These are phyloP conservation scores for Tragelaphus strepsiceros DNA, from an alignment of 2,113 vertebrate genomes.

Conservation along the genomic window DNA sequence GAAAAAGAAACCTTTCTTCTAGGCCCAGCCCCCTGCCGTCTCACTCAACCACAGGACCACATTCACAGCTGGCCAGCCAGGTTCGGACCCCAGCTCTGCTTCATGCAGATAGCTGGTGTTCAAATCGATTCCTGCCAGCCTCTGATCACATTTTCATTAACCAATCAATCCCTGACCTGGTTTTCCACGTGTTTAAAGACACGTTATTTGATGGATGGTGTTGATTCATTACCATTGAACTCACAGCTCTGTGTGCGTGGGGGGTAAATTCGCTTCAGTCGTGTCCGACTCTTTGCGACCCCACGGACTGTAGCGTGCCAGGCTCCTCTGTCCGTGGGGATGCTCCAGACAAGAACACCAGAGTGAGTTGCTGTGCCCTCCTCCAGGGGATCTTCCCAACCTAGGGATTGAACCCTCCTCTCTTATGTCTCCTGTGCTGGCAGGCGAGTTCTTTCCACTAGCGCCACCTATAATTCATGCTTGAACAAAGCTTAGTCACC, in stretches of 20 bases:
- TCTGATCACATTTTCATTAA: not conserved
- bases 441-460: not conserved
- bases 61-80: not conserved
- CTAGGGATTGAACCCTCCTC: not conserved
- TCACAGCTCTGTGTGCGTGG: not conserved
- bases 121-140: not conserved
- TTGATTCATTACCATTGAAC: not conserved
- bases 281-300: not conserved
- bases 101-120: not conserved
- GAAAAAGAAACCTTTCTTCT: conserved; percentile 40
- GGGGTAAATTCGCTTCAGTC: not conserved
- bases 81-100: not conserved
- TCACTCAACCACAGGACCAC: conserved; percentile 29
- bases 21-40: not conserved
- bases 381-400: not conserved
- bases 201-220: not conserved
- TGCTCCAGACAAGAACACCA: not conserved
- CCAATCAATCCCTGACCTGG: not conserved
- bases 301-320: not conserved
- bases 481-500: not conserved
- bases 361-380: not conserved
- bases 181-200: not conserved
- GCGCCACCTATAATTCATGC: not conserved
- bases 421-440: not conserved
- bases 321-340: not conserved